phyloP scores from a whole-genome alignment of 2,888 invertebrate species.

The Clistopyga incitator region DNA sequence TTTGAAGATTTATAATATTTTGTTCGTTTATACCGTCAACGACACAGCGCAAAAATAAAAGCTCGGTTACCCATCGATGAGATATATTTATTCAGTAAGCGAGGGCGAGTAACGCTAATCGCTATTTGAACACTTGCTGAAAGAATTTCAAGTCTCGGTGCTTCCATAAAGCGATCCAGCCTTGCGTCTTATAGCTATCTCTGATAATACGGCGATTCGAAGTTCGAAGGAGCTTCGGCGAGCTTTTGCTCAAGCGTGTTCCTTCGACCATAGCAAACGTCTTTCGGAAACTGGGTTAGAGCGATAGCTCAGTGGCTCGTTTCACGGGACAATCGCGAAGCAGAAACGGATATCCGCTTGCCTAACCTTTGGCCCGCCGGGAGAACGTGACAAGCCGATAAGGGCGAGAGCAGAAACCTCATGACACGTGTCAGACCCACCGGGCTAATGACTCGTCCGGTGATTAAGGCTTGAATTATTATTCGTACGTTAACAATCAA shows the following conservation, averaged over 20 bases:
- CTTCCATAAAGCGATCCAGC: neutral
- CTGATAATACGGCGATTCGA: constrained; percentile 46
- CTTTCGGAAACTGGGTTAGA: constrained; percentile 51
- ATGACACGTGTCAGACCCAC: constrained; percentile 55
- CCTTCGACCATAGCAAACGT: constrained; percentile 52
- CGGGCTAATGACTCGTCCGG: constrained; percentile 42
- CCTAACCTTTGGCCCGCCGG: constrained; percentile 41
- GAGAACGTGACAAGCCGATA: constrained; percentile 60
- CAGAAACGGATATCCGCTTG: constrained; percentile 32
- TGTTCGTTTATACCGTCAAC: neutral
- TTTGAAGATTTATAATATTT: neutral
- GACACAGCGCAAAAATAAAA: neutral
- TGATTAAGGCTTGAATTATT: constrained; percentile 58
- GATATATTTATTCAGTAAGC: constrained; percentile 25
- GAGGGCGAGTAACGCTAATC: constrained; percentile 9
- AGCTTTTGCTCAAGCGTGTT: constrained; percentile 26
- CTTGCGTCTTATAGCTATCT: constrained; percentile 7
- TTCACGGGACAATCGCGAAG: constrained; percentile 45
- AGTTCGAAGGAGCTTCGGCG: constrained; percentile 39
- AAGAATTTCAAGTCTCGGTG: constrained; percentile 22
- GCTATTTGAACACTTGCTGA: constrained; percentile 12
- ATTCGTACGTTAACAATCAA: constrained; percentile 41
- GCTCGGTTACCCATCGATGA: neutral
- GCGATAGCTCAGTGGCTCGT: constrained; percentile 46
- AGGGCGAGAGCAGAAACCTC: constrained; percentile 34